Evolutionary conservation across 2,888 invertebrate genomes (phyloP).

Genomic region (Trachelus troglodyta): DNA sequence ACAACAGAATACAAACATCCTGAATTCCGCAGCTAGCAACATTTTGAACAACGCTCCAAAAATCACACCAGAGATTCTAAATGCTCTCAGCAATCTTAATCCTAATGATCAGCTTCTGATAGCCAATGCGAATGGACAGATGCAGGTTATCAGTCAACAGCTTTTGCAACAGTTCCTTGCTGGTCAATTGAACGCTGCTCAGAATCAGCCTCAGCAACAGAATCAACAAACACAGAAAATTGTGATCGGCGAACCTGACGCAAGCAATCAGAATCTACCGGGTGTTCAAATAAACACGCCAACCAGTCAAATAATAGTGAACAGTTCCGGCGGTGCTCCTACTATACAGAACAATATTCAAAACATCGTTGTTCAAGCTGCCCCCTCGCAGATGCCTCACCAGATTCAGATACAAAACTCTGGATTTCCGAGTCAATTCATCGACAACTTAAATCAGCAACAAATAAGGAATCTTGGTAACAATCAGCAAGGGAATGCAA

Average conservation of each 20-base stretch:
- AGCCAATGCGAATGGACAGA: conserved; percentile 63
- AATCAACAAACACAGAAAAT: conserved; percentile 62
- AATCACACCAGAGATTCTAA: conserved; percentile 62
- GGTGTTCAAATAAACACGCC: conserved; percentile 64
- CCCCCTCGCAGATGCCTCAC: conserved; percentile 62
- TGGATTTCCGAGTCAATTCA: conserved; percentile 62
- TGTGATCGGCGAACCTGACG: conserved; percentile 61
- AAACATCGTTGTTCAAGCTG: conserved; percentile 63
- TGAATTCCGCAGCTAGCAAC: conserved; percentile 57
- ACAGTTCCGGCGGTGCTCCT: conserved; percentile 63
- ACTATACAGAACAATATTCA: conserved; percentile 65
- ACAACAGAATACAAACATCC: conserved; percentile 43
- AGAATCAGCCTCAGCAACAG: conserved; percentile 34
- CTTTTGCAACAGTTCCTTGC: conserved; percentile 60
- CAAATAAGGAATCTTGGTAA: conserved; percentile 59
- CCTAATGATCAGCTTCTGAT: conserved; percentile 63
- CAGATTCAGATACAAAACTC: conserved; percentile 65
- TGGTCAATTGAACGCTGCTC: conserved; percentile 54
- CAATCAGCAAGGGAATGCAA: conserved; percentile 34
- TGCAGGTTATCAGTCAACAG: conserved; percentile 64
- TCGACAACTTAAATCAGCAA: conserved; percentile 64
- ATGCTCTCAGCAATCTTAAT: conserved; percentile 61
- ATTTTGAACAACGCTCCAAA: conserved; percentile 62
- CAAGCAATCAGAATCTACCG: conserved; percentile 57
- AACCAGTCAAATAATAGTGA: conserved; percentile 64